Percentiles rank a stretch among this genome's conserved stretches.
Conservation (phyloP, 2,888 invertebrate species). For the Pollenia griseotomentosa region DNA sequence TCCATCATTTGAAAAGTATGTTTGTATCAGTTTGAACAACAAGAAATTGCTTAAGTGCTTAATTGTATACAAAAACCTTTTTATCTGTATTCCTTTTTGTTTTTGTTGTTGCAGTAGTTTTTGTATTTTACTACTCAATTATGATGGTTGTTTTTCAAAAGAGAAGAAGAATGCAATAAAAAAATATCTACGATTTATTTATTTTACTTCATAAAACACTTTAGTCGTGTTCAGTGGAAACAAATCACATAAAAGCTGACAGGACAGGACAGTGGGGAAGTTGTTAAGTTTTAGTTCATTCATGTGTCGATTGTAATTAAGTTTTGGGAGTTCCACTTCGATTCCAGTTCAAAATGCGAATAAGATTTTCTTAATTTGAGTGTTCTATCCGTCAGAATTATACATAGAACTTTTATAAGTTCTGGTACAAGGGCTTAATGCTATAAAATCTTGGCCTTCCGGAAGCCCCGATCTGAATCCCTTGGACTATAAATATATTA, state of each 20-base stretch:
- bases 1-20: slow-evolving; percentile 17
- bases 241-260: slow-evolving; percentile 24
- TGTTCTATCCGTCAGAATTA: too few relatives aligned
- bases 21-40: slow-evolving; percentile 29
- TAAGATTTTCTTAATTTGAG: too few relatives aligned
- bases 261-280: slow-evolving; percentile 34
- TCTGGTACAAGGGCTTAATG: too few relatives aligned
- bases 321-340: too few relatives aligned
- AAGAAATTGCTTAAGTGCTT: slow-evolving; percentile 64
- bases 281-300: neutral
- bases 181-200: slow-evolving; percentile 39
- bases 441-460: too few relatives aligned
- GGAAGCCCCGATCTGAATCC: too few relatives aligned
- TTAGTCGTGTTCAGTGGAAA: slow-evolving; percentile 31
- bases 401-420: too few relatives aligned
- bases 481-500: too few relatives aligned
- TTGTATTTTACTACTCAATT: slow-evolving; percentile 55
- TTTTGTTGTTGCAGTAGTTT: slow-evolving; percentile 6
- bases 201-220: slow-evolving; percentile 33
- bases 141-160: slow-evolving; percentile 50
- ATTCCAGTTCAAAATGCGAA: too few relatives aligned
- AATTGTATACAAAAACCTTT: slow-evolving; percentile 52
- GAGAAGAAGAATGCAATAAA: neutral
- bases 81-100: slow-evolving; percentile 5
- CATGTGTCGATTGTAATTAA: neutral